These are phyloP conservation scores for Dallia pectoralis DNA, from an alignment of 2,797 vertebrate species.

Conservation along the genomic window DNA sequence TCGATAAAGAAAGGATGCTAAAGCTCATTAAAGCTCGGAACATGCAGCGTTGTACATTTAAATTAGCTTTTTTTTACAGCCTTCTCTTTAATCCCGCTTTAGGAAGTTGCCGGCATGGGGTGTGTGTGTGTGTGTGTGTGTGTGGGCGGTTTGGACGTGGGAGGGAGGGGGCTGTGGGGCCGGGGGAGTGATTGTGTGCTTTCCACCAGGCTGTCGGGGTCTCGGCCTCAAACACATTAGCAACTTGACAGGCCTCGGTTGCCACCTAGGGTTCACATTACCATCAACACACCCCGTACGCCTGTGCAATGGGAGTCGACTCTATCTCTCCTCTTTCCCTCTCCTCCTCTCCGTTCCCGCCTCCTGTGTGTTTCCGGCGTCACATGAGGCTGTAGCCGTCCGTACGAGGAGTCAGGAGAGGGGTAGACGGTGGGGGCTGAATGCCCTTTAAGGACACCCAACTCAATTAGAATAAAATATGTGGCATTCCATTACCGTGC, in stretches of 20 bases:
- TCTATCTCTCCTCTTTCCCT: constrained; percentile 16
- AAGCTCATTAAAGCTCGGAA: constrained; percentile 59
- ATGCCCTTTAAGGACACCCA: constrained; percentile 53
- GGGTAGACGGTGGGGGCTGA: neutral
- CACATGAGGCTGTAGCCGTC: neutral
- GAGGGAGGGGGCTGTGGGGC: constrained; percentile 4
- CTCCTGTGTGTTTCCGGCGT: neutral
- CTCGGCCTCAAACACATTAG: constrained; percentile 35
- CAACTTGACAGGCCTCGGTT: constrained; percentile 56
- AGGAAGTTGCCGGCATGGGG: constrained; percentile 47
- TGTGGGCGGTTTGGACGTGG: constrained; percentile 12
- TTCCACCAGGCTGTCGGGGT: constrained; percentile 35
- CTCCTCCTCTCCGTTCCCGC: constrained; percentile 4
- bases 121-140: constrained; percentile 10
- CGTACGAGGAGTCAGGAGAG: neutral
- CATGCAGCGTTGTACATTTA: constrained; percentile 50
- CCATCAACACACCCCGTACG: constrained; percentile 17
- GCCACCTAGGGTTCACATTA: constrained; percentile 60
- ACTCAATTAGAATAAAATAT: constrained; percentile 52
- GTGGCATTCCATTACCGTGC: constrained; percentile 69
- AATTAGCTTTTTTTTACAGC: constrained; percentile 53
- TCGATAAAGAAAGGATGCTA: constrained; percentile 62
- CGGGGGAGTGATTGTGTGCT: constrained; percentile 22
- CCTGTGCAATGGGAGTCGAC: constrained; percentile 5
- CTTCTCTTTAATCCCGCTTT: constrained; percentile 61